Conservation (phyloP, 2,113 vertebrate species). For the Damaliscus lunatus region DNA sequence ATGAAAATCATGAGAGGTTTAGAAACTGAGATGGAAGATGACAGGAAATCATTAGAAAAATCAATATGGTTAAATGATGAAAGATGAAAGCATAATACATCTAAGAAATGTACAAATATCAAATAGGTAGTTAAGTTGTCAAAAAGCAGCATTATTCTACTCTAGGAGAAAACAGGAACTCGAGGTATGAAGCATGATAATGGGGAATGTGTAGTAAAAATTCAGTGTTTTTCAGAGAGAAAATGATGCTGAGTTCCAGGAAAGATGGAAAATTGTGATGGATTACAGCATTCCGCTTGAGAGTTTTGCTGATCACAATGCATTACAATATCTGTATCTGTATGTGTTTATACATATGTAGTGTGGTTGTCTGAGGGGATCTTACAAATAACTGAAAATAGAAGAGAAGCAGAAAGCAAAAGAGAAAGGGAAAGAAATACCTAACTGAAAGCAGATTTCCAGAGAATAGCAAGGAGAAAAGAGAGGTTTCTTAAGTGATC, state of each 20-base stretch:
- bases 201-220: neutral
- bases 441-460: neutral
- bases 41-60: conserved; percentile 65
- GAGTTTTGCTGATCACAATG: neutral
- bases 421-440: neutral
- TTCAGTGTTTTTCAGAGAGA: neutral
- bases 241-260: neutral
- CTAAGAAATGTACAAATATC: conserved; percentile 50
- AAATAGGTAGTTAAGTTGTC: conserved; percentile 42
- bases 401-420: neutral
- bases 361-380: neutral
- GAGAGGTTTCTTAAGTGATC: neutral
- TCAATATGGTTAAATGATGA: conserved; percentile 59
- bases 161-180: neutral
- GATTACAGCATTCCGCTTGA: neutral
- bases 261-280: neutral
- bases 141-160: neutral
- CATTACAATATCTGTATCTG: neutral
- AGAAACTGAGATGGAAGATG: conserved; percentile 37
- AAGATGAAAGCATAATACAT: conserved; percentile 39
- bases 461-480: neutral
- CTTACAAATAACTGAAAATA: neutral
- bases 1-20: neutral
- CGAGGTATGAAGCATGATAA: neutral
- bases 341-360: neutral